These are phyloP conservation scores for Bombus vancouverensis DNA, from an alignment of 1,140 invertebrate species.

Conservation along the genomic window DNA sequence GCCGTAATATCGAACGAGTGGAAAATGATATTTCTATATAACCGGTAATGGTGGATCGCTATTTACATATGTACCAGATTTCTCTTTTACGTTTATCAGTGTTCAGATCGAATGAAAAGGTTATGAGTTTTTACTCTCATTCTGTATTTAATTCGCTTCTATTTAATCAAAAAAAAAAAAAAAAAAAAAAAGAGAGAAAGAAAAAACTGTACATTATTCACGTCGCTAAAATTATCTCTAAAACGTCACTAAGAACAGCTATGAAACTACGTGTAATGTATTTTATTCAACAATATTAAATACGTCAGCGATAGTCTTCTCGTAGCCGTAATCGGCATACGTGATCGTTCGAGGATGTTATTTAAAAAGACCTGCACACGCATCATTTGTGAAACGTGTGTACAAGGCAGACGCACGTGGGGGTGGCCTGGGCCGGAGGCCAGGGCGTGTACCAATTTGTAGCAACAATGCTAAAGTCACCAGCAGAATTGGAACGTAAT, in stretches of 20 bases:
- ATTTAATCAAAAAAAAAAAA: background rate
- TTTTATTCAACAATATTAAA: background rate
- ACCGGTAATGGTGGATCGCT: background rate
- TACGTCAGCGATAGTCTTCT: constrained; percentile 7
- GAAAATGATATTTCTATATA: constrained; percentile 13
- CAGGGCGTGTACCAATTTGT: constrained; percentile 82
- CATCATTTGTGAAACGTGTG: constrained; percentile 49
- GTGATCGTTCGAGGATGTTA: constrained; percentile 51
- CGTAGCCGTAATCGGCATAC: background rate
- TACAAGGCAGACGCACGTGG: constrained; percentile 16
- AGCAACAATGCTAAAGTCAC: constrained; percentile 82
- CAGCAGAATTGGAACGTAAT: constrained; percentile 82
- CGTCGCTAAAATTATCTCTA: background rate
- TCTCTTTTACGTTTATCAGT: background rate
- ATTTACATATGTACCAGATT: background rate
- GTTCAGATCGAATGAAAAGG: too few species aligned
- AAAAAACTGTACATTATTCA: too few species aligned
- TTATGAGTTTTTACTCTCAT: background rate
- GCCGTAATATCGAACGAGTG: background rate
- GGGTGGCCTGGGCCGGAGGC: constrained; percentile 62
- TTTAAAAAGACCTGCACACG: constrained; percentile 51
- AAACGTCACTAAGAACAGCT: background rate
- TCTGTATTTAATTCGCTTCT: too few species aligned
- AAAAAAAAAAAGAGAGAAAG: too few species aligned
- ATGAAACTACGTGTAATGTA: background rate